Conservation (phyloP, 2,797 vertebrate species). For the Monodelphis domestica region DNA sequence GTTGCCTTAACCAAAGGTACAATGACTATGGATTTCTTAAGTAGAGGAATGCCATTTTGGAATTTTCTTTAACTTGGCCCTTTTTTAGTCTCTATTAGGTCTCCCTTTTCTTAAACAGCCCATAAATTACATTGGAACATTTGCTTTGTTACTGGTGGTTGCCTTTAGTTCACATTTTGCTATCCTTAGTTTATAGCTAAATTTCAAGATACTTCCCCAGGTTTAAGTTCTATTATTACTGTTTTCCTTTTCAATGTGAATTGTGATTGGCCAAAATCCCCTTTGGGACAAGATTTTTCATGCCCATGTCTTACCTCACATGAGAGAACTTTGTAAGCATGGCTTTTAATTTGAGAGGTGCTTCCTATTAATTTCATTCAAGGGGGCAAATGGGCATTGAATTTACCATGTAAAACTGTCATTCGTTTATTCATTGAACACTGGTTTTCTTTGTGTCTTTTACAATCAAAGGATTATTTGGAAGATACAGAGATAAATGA, state of each 20-base stretch:
- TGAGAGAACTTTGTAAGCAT: not conserved
- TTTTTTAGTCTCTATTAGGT: not conserved
- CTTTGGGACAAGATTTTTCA: not conserved
- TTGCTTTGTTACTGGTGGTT: not conserved
- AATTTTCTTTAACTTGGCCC: not conserved
- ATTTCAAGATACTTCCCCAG: not conserved
- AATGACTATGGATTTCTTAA: not conserved
- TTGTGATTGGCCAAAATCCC: not conserved
- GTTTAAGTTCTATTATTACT: not conserved
- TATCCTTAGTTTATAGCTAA: not conserved
- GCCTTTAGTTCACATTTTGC: not conserved
- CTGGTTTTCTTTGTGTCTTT: not conserved
- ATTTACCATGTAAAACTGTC: not conserved
- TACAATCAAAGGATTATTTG: not conserved
- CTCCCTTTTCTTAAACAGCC: not conserved
- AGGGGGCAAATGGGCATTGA: not conserved
- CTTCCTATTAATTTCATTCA: not conserved
- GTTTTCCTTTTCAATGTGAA: not conserved
- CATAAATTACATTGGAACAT: too few species aligned
- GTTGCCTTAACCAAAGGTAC: constrained; percentile 98
- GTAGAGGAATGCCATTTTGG: not conserved
- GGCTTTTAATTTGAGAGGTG: not conserved
- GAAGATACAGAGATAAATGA: not conserved
- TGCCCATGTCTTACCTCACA: not conserved
- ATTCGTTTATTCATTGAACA: not conserved